phyloP scores from a whole-genome alignment of 2,797 vertebrate genomes.

The Picus viridis region DNA sequence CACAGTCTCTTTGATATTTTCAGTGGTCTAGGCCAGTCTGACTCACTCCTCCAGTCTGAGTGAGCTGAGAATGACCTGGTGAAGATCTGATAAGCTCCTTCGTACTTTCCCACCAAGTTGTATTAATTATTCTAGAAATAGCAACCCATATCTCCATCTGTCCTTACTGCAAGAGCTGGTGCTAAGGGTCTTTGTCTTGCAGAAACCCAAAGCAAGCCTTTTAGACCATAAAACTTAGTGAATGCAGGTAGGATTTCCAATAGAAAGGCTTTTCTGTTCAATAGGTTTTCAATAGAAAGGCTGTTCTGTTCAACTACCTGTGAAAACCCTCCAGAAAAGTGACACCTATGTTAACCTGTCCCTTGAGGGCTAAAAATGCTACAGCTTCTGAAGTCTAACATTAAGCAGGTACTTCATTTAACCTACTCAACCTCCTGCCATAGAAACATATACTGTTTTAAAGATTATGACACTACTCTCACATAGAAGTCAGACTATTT shows the following conservation, averaged over 20 bases:
- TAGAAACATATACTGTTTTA: neutral
- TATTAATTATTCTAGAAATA: neutral
- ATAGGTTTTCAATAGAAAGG: neutral
- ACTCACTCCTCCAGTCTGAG: neutral
- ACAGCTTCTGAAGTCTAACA: neutral
- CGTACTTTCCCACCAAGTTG: neutral
- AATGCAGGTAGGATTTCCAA: neutral
- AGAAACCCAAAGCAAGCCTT: neutral
- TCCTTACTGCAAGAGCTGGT: neutral
- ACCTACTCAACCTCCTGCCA: neutral
- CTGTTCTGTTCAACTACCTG: neutral
- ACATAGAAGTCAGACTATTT: neutral
- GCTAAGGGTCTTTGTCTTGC: neutral
- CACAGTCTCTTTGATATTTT: neutral
- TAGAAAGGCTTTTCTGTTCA: neutral
- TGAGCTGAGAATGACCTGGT: neutral
- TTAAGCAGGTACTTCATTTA: conserved; percentile 27
- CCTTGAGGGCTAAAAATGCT: neutral
- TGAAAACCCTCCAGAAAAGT: neutral
- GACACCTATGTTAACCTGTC: neutral
- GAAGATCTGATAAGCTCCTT: neutral
- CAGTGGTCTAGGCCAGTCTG: neutral
- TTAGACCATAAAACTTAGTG: neutral
- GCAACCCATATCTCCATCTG: neutral
- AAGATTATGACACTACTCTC: neutral